Conservation (phyloP, 2,797 vertebrate genomes). For the Cynodonichthys magdalenae region DNA sequence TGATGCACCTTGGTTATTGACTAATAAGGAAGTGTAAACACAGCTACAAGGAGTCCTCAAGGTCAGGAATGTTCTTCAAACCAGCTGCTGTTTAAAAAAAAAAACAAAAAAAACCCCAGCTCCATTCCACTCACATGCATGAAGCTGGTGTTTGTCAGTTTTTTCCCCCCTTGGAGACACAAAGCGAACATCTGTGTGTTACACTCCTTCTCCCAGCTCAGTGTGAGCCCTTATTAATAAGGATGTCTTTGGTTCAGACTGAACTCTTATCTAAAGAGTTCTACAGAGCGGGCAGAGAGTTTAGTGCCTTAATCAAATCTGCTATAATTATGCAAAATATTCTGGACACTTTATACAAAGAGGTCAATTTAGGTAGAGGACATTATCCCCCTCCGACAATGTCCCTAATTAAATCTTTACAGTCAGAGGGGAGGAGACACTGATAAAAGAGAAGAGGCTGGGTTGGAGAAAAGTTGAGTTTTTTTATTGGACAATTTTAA, state of each 20-base stretch:
- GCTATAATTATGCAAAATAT: constrained; percentile 50
- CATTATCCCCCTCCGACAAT: constrained; percentile 46
- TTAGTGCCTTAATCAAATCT: constrained; percentile 47
- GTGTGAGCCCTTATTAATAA: constrained; percentile 9
- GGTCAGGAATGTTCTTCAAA: constrained; percentile 54
- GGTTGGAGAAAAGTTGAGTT: constrained; percentile 34
- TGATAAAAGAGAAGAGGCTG: constrained; percentile 50
- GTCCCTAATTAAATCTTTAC: constrained; percentile 63
- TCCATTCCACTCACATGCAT: constrained; percentile 8
- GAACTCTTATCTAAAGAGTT: constrained; percentile 26
- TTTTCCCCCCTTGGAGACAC: constrained; percentile 33
- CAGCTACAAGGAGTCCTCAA: constrained; percentile 48
- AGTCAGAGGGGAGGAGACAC: constrained; percentile 37
- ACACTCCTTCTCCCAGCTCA: constrained; percentile 15
- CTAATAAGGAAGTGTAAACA: constrained; percentile 39
- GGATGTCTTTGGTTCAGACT: constrained; percentile 6
- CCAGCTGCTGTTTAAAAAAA: constrained; percentile 51
- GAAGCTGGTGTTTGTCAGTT: constrained; percentile 32
- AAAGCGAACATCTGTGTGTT: constrained; percentile 42
- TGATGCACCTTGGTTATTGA: constrained; percentile 17
- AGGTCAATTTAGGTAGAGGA: constrained; percentile 54
- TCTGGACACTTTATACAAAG: constrained; percentile 29
- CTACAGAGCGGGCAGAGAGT: constrained; percentile 12
- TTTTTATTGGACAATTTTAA: too few species aligned
- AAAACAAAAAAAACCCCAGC: too few species aligned